Evolutionary conservation across 1,140 invertebrate species (phyloP).

Genomic region (Metopolophium dirhodum): DNA sequence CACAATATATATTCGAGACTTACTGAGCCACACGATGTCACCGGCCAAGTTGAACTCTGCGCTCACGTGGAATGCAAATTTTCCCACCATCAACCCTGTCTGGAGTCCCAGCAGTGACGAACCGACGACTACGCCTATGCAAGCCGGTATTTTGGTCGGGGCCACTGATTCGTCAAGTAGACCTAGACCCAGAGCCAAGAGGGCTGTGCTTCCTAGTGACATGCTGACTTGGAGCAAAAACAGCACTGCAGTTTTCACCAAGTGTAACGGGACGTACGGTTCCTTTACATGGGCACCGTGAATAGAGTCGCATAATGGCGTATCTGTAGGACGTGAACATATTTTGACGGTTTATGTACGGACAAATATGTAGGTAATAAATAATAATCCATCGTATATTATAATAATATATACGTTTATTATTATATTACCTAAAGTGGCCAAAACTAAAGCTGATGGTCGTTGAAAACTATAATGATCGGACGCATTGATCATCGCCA

Average conservation of each 20-base stretch:
- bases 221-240: conserved; percentile 50
- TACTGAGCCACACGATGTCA: conserved; percentile 45
- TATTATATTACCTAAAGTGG: conserved; percentile 14
- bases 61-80: conserved; percentile 40
- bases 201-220: conserved; percentile 41
- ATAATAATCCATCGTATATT: neutral
- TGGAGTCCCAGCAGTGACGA: conserved; percentile 52
- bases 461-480: conserved; percentile 35
- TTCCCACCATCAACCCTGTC: conserved; percentile 53
- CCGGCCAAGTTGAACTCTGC: conserved; percentile 33
- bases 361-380: neutral
- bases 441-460: conserved; percentile 49
- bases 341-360: neutral
- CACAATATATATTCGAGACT: neutral
- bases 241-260: conserved; percentile 51
- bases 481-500: conserved; percentile 29
- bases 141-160: conserved; percentile 54
- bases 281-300: conserved; percentile 18
- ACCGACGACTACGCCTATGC: conserved; percentile 57
- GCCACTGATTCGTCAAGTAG: conserved; percentile 55
- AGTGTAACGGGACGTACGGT: conserved; percentile 6
- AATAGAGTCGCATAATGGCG: conserved; percentile 51
- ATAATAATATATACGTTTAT: neutral
- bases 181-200: conserved; percentile 51
- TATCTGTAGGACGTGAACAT: conserved; percentile 4